Evolutionary conservation across 2,888 invertebrate species (phyloP), one percentile per base, ranked within the genome.

Genomic region (Carpatolechia fugitivella): DNA sequence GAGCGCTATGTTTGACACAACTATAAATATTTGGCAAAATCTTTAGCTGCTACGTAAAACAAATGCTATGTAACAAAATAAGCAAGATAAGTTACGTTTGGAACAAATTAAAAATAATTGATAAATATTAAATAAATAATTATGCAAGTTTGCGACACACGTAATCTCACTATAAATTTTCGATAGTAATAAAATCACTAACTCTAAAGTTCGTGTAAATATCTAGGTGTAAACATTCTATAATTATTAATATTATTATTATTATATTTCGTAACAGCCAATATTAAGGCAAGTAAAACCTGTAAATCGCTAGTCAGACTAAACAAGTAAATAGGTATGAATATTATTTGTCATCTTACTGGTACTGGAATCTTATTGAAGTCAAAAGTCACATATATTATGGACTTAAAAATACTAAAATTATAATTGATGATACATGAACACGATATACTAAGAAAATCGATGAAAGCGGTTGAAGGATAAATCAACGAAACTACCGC

Each of bases 271-370:
- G 63, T 74, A 78, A 84, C 82, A 83, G 78, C 80, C 81, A 69
- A 72, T 65, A 67, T 73, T 86, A 89, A 89, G 88, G 88, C 88
- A 88, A 87, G 86, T 82, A 71, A 75, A 48, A 80, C 83, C 79
- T 83, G 80, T 79, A 70, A 70, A 66, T 59, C 54, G 52, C 36
- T 55, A 51, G 38, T 51, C 40, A 51, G 38, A 41, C 52, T 49
- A 49, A 38, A 18, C n/a, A n/a, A n/a, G n/a, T 16, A 16, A 35
- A 16, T 16, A 35, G 8, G 30, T 49, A 48, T 48, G 33, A 16
- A 10, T 48, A 48, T 48, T 48, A 48, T 48, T 48, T 48, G 47
- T 48, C 47, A 48, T 16, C 16, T 31, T 33, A 31, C 14, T 31
- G 13, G 24, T 35, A 48, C n/a, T 24, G 16, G 47, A 14, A 2